Conservation (phyloP, 2,113 vertebrate genomes). For the Paramormyrops kingsleyae region DNA sequence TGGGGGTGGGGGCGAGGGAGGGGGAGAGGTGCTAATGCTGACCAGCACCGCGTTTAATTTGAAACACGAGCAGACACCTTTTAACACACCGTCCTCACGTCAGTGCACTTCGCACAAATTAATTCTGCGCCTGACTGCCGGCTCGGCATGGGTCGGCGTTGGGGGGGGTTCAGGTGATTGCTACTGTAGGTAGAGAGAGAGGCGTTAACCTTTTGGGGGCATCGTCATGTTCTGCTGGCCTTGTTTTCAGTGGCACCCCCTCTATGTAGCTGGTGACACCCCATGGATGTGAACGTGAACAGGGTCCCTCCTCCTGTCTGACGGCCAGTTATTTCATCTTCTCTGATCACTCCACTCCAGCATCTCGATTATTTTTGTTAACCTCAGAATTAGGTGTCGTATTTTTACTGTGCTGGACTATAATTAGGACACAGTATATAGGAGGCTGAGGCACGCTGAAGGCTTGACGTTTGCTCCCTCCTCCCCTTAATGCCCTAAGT, state of each 20-base stretch:
- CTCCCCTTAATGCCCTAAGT: neutral
- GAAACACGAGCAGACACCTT: slow-evolving; percentile 99
- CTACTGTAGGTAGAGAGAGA: neutral
- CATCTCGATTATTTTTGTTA: neutral
- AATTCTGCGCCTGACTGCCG: slow-evolving; percentile 51
- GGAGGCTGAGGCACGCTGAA: neutral
- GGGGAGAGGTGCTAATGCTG: slow-evolving; percentile 95
- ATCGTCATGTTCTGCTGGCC: neutral
- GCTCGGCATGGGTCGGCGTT: no score
- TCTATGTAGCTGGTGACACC: neutral
- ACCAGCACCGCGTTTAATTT: slow-evolving; percentile 99
- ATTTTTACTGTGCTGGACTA: neutral
- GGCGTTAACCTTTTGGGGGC: neutral
- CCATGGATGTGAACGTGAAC: slow-evolving; percentile 21
- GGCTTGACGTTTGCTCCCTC: neutral
- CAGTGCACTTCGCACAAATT: slow-evolving; percentile 97
- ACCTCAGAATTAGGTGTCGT: neutral
- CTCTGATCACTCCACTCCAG: neutral
- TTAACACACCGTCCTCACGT: slow-evolving; percentile 99
- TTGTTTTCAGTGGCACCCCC: neutral
- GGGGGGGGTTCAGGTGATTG: neutral
- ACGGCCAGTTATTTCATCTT: slow-evolving; percentile 7
- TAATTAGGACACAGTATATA: neutral
- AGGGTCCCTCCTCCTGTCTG: neutral
- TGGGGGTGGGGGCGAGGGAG: slow-evolving; percentile 52